Base-by-base conservation (phyloP, 2,888 invertebrate species). In the Sinohyriopsis cumingii region DNA sequence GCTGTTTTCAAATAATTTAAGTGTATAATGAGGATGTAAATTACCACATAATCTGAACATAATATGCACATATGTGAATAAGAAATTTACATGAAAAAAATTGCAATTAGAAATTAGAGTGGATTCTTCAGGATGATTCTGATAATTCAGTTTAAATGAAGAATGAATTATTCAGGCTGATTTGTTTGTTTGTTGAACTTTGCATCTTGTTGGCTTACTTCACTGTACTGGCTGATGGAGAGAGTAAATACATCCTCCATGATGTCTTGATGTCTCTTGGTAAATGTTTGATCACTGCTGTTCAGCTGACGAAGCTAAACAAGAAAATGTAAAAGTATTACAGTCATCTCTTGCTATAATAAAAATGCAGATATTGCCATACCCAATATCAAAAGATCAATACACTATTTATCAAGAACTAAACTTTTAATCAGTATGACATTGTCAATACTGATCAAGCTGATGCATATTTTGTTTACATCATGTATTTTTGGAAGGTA, bases 221-320 rank as follows among this genome's bases (percentile, higher is more conserved):
- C 92, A 84, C 93, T 93, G 85, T 95, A 95, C 81, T 93, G 92
- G 82, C 93, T 94, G 53, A 92, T 93, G 5, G 93, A 91, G 61
- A 95, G 89, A 67, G 91, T 90, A 65, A 94, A 91, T 53, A 95
- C 86, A 86, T 94, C 92, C 28, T 92, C 84, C 84, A 94, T 90
- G 68, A 94, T 92, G 45, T 90, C 89, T 71, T 91, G 90, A 86
- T 95, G 94, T 2, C 93, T 92, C 67, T 91, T 89, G 0, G 94
- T 94, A 77, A 94, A 90, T 25, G 79, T 77, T 66, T 87, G 85
- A 22, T 85, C 84, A 59, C 83, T 84, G 56, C 85, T 82, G 65
- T 89, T 86, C 59, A 89, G 78, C 25, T 89, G 79, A n/a, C 91
- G 85, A 78, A 90, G 79, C 90, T 91, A 79, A 28, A 87, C 80